Conservation (phyloP, 2,888 invertebrate genomes). For the Hydrotaea cyrtoneurina region DNA sequence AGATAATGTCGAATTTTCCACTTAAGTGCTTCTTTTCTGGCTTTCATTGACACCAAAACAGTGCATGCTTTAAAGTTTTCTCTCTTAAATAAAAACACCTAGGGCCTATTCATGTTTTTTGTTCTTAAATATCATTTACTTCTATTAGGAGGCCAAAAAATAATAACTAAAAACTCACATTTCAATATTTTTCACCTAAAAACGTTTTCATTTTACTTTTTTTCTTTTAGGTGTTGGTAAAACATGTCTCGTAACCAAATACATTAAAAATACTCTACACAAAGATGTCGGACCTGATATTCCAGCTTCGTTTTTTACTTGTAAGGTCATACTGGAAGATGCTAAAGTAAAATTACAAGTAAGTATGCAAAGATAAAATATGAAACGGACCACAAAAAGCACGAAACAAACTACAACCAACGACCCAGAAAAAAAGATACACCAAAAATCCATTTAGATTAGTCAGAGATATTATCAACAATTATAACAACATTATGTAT, state of each 20-base stretch:
- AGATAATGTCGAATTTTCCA: too few relatives aligned
- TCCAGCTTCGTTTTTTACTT: conserved; percentile 94
- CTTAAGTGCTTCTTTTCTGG: too few relatives aligned
- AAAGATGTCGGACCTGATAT: conserved; percentile 91
- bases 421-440: conserved; percentile 10
- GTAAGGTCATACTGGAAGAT: conserved; percentile 88
- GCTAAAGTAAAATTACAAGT: conserved; percentile 90
- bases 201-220: too few relatives aligned
- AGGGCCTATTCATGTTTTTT: too few relatives aligned
- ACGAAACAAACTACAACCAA: neutral
- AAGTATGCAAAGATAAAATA: conserved; percentile 69
- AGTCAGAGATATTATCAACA: conserved; percentile 19
- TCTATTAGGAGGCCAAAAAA: too few relatives aligned
- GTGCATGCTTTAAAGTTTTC: too few relatives aligned
- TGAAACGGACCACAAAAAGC: neutral
- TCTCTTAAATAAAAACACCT: too few relatives aligned
- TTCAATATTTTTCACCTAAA: too few relatives aligned
- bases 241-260: conserved; percentile 91
- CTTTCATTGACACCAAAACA: too few relatives aligned
- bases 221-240: conserved; percentile 91
- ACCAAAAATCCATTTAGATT: conserved; percentile 32
- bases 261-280: conserved; percentile 89
- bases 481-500: conserved; percentile 4
- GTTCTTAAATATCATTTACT: too few relatives aligned
- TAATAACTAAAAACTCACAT: too few relatives aligned